Evolutionary conservation across 2,113 vertebrate species (phyloP), one percentile per base, ranked within the genome.

Genomic region (Peromyscus maniculatus): DNA sequence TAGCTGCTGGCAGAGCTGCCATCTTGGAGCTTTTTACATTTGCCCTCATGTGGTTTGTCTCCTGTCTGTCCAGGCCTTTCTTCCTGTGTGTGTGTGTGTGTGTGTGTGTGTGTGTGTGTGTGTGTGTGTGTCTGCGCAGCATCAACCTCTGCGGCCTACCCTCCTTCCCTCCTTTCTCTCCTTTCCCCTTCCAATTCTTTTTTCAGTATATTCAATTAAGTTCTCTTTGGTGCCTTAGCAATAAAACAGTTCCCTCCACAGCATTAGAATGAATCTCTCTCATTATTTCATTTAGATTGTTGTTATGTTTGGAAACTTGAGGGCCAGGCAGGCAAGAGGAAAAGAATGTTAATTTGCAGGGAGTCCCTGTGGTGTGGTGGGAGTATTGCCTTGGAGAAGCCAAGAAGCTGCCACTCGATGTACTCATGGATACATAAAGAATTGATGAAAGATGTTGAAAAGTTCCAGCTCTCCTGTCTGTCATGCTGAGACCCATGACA

Each of bases 171-270:
- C 77, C 77, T 55, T 93, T 39, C 36, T 5, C 36, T 36, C 3
- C 15, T 80, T 49, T 66, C 69, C 77, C 59, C 31, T 71, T 82
- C 71, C 12, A 24, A 72, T 89, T 66, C 89, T 93, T 86, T 98
- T 94, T 97, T 87, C 93, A 97, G 93, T 2, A 8, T 97, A 98
- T 98, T 99, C 98, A 98, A 98, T 99, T 98, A 99, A 98, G 98
- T 98, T 98, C 98, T 98, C 97, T 99, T 98, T 98, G 98, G 98
- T 98, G 98, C 98, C 97, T 98, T 98, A 98, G 98, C 98, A 98
- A 98, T 99, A 98, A 98, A 98, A 97, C 98, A 95, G 97, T 98
- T 98, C 97, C 98, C 98, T 98, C 96, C 79, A 71, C 94, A 98
- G 98, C 98, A 98, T 99, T 98, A 96, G 98, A 99, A 99, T 98